phyloP scores from a whole-genome alignment of 1,140 invertebrate genomes.

The Macrobrachium nipponense region DNA sequence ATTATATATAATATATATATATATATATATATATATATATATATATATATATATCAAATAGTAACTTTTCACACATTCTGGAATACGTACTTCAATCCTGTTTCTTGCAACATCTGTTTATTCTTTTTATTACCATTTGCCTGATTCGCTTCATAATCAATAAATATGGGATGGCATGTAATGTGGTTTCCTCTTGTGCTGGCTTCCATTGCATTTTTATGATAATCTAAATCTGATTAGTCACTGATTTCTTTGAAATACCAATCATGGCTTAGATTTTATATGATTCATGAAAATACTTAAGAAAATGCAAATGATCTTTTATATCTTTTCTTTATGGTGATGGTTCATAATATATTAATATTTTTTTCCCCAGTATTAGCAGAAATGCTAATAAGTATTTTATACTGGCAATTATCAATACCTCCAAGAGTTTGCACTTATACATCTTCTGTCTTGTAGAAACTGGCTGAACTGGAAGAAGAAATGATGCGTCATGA shows the following conservation, averaged over 20 bases:
- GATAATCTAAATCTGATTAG: conserved; percentile 1
- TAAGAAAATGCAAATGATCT: no score
- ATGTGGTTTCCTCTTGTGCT: conserved; percentile 49
- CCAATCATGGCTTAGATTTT: no score
- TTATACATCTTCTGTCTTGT: conserved; percentile 63
- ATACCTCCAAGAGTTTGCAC: no score
- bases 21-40: no score
- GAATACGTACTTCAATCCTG: background rate
- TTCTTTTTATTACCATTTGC: background rate
- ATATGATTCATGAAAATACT: no score
- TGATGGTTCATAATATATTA: no score
- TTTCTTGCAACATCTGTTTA: background rate
- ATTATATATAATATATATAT: no score
- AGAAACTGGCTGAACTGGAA: conserved; percentile 72
- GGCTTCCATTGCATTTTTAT: conserved; percentile 11
- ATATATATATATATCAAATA: no score
- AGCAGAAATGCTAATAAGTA: no score
- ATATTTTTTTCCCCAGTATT: no score
- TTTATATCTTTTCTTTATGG: no score
- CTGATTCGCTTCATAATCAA: background rate
- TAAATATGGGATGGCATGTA: conserved; percentile 3
- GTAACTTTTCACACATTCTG: background rate
- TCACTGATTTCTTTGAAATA: background rate
- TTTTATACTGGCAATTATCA: no score
- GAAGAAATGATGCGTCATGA: conserved; percentile 74